Base-by-base conservation (phyloP, 2,113 vertebrate genomes). In the Ictidomys tridecemlineatus region DNA sequence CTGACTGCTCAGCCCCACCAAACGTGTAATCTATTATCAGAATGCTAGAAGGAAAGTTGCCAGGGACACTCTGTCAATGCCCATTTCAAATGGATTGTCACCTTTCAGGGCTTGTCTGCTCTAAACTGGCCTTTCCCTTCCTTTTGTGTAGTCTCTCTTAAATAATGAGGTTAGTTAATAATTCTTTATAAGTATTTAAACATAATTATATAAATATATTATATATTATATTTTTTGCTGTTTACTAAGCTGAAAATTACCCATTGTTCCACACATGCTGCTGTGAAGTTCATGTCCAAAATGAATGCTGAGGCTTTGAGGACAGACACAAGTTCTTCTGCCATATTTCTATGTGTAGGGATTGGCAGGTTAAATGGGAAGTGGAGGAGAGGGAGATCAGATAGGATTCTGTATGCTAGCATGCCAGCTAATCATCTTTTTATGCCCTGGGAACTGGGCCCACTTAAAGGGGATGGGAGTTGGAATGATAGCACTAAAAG, bases 161-260 rank as follows among this genome's bases (percentile, higher is more conserved):
- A 97, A 98, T 96, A 97, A 97, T 0, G 79, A 98, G 80, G 97
- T 96, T 98, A 98, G 98, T 96, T 95, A 98, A 98, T 98, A 98
- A 98, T 97, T 98, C 98, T 98, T 98, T 97, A 95, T 98, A 98
- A 98, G 98, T 99, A 99, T 99, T 99, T 99, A 99, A 99, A 98
- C 98, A 97, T 98, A 98, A 99, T 98, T 98, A 98, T 98, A 98
- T 98, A 97, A 98, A 95, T 98, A 98, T 98, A 98, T 98, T 97
- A 99, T 98, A 98, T 98, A 98, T 98, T 98, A 98, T 99, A 98
- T 98, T 96, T 98, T 99, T 98, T 98, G 98, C 98, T 98, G 97
- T 98, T 93, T 94, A 98, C 98, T 98, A 98, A 99, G 97, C 98
- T 98, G 97, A 98, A 98, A 97, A 96, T 91, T 97, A 97, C 84